Conservation (phyloP, 2,113 vertebrate species). For the Gallinago jamesoni region DNA sequence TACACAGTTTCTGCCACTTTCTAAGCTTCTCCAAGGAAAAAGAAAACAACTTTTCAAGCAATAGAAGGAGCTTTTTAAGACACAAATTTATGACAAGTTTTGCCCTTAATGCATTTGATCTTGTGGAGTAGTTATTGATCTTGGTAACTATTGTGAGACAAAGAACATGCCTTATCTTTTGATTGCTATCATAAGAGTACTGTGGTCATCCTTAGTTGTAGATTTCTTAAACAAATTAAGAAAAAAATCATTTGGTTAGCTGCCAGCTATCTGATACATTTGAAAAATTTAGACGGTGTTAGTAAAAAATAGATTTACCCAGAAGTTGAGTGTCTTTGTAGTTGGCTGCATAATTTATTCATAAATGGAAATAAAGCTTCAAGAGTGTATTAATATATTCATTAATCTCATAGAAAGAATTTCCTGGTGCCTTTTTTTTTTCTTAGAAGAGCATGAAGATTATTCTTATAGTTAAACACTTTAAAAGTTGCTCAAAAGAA, state of each 20-base stretch:
- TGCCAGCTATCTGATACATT: neutral
- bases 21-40: neutral
- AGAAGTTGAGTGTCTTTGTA: conserved; percentile 26
- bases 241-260: neutral
- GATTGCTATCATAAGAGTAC: neutral
- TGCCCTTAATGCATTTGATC: neutral
- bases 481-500: neutral
- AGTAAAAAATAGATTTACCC: neutral
- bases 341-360: conserved; percentile 39
- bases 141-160: neutral
- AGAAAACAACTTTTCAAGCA: neutral
- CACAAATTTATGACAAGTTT: neutral
- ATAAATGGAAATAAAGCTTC: conserved; percentile 26
- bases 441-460: neutral
- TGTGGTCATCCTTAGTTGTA: neutral
- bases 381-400: conserved; percentile 18
- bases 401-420: conserved; percentile 10
- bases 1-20: neutral
- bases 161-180: neutral
- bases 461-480: neutral
- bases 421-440: neutral
- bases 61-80: neutral
- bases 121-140: neutral
- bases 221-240: neutral
- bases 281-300: neutral